These are phyloP conservation scores for Botia kubotai DNA, from an alignment of 2,797 vertebrate genomes.

Conservation along the genomic window DNA sequence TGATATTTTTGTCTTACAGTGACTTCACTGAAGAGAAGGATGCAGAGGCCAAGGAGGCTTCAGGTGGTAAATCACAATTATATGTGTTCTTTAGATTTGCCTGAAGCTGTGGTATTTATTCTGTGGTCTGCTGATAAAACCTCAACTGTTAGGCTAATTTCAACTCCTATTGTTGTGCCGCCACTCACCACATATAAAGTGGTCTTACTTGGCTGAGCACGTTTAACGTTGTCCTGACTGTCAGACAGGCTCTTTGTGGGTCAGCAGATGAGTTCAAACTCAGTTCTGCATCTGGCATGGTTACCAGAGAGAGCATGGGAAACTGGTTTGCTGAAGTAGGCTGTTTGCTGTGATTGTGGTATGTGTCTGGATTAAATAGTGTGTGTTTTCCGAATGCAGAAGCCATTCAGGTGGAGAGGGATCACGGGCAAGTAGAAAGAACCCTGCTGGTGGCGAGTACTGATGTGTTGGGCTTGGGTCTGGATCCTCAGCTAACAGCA, in stretches of 20 bases:
- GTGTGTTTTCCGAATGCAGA: constrained; percentile 71
- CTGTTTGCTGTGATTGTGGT: constrained; percentile 41
- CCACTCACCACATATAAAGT: constrained; percentile 42
- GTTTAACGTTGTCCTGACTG: constrained; percentile 67
- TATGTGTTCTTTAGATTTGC: constrained; percentile 26
- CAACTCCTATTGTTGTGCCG: constrained; percentile 26
- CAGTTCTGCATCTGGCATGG: constrained; percentile 48
- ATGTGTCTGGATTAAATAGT: constrained; percentile 19
- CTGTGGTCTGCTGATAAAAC: constrained; percentile 23
- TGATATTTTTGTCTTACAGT: constrained; percentile 75
- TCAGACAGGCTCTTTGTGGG: constrained; percentile 50
- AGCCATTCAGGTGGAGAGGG: constrained; percentile 74
- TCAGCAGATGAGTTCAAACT: constrained; percentile 57
- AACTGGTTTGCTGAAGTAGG: constrained; percentile 50
- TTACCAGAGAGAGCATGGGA: constrained; percentile 62
- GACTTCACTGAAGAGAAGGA: constrained; percentile 92
- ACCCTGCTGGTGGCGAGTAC: constrained; percentile 81
- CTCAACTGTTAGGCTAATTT: constrained; percentile 30
- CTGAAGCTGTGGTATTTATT: background rate
- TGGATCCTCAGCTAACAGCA: constrained; percentile 86
- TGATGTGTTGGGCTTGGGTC: constrained; percentile 77
- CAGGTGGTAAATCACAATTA: constrained; percentile 80
- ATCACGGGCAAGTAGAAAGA: constrained; percentile 71
- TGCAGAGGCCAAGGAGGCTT: constrained; percentile 81
- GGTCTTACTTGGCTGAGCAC: constrained; percentile 64